Base-by-base conservation (phyloP, 1,140 invertebrate species). In the Phthorimaea operculella region DNA sequence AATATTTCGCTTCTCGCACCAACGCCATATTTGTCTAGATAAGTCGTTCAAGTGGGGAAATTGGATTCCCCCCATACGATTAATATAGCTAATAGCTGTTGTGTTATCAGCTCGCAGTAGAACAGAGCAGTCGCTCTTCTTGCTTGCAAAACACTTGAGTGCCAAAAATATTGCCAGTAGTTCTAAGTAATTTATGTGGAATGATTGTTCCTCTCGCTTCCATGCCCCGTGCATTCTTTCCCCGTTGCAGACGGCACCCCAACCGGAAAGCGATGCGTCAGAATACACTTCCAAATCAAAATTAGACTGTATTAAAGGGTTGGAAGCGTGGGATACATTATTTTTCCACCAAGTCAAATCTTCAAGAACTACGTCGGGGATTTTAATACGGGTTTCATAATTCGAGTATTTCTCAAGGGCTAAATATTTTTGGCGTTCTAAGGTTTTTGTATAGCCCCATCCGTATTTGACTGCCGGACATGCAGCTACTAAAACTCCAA, bases 391-490 rank as follows among this genome's bases (percentile, higher is more conserved):
- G 50, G 59, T 58, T n/a, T 57, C 51, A 11, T 9, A 49, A 49
- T 49, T 21, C 8, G 6, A 4, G 18, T 5, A 47, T 8, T n/a
- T 49, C 21, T 49, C 9, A 17, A n/a, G n/a, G n/a, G n/a, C n/a
- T n/a, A n/a, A n/a, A n/a, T n/a, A n/a, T n/a, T n/a, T n/a, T n/a
- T n/a, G 4, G 47, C 9, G 6, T 36, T 64, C 59, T n/a, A 61
- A 52, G 16, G 49, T 16, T 48, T 61, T 64, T 4, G 59, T 64
- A 33, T 64, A 64, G 4, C 57, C 0, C 54, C 54, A 64, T 12
- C 63, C 59, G 28, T 64, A 64, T 49, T 47, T 48, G 3, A 51
- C 55, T 5, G 63, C 63, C 3, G 54, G 63, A 36, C 63, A 60
- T 10, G 58, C 56, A 1, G 62, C 47, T 4, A 49, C 36, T n/a